Evolutionary conservation across 2,113 vertebrate genomes (phyloP).

Genomic region (Tetrax tetrax): DNA sequence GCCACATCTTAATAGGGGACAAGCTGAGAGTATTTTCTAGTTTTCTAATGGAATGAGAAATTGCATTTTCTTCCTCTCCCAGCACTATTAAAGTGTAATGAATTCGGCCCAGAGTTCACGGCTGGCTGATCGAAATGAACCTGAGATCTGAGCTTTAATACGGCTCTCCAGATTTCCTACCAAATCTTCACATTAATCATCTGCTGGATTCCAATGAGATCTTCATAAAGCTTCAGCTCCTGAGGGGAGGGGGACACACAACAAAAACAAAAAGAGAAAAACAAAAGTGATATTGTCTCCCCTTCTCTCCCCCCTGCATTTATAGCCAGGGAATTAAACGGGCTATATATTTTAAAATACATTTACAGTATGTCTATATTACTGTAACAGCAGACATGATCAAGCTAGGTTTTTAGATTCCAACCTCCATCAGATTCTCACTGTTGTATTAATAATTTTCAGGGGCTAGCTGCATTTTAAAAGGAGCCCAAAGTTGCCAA

Average conservation of each 20-base stretch:
- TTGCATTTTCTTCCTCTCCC: slow-evolving; percentile 92
- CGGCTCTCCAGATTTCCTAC: slow-evolving; percentile 88
- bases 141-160: slow-evolving; percentile 92
- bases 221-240: slow-evolving; percentile 80
- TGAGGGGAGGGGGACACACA: not conserved
- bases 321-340: slow-evolving; percentile 78
- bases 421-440: slow-evolving; percentile 81
- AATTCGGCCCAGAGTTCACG: slow-evolving; percentile 95
- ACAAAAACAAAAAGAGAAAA: not conserved
- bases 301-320: slow-evolving; percentile 57
- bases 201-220: slow-evolving; percentile 82
- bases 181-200: slow-evolving; percentile 98
- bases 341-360: slow-evolving; percentile 83
- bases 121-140: slow-evolving; percentile 94
- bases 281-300: slow-evolving; percentile 48
- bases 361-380: slow-evolving; percentile 84
- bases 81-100: slow-evolving; percentile 93
- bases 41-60: slow-evolving; percentile 95
- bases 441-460: slow-evolving; percentile 80
- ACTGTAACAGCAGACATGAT: slow-evolving; percentile 78
- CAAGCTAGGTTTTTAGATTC: slow-evolving; percentile 78
- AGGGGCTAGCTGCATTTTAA: slow-evolving; percentile 62
- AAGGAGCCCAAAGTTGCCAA: slow-evolving; percentile 61
- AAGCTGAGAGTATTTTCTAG: slow-evolving; percentile 89
- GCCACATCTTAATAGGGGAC: slow-evolving; percentile 95